A percentile compares a stretch with the other conserved stretches of the same genome.
Conservation (phyloP, 2,797 vertebrate species). For the Alectoris magna region DNA sequence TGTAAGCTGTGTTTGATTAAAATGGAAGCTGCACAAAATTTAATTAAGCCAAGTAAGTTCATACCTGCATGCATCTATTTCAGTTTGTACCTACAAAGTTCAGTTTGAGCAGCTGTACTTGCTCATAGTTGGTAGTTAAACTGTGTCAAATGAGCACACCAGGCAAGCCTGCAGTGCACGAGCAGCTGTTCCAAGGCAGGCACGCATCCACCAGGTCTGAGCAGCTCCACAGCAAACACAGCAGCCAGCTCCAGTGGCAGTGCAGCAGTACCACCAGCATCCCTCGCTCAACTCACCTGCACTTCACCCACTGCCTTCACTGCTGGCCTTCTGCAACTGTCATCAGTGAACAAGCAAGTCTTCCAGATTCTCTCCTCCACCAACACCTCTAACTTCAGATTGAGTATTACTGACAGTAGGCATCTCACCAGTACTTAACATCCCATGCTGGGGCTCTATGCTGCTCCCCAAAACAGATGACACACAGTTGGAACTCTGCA, state of each 20-base stretch:
- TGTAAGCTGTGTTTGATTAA: not conserved
- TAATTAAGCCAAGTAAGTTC: not conserved
- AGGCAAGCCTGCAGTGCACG: fast-evolving
- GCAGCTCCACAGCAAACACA: not conserved
- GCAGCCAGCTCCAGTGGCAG: not conserved
- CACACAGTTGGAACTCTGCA: not conserved
- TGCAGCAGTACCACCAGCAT: not conserved
- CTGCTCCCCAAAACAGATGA: not conserved
- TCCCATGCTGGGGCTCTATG: not conserved
- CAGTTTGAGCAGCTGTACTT: not conserved
- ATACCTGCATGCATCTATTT: not conserved
- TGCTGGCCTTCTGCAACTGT: not conserved
- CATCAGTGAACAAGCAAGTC: not conserved
- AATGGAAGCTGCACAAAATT: not conserved
- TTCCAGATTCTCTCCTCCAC: not conserved
- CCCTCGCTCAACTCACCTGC: not conserved
- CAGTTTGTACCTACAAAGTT: not conserved
- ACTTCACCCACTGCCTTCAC: not conserved
- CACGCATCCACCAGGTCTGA: fast-evolving
- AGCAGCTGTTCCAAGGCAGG: not conserved
- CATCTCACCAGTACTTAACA: not conserved
- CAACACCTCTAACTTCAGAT: not conserved
- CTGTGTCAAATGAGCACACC: not conserved
- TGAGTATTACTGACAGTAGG: not conserved
- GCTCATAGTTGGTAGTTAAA: not conserved